Conservation (phyloP, 1,140 invertebrate species). For the Gyrodactylus salaris region DNA sequence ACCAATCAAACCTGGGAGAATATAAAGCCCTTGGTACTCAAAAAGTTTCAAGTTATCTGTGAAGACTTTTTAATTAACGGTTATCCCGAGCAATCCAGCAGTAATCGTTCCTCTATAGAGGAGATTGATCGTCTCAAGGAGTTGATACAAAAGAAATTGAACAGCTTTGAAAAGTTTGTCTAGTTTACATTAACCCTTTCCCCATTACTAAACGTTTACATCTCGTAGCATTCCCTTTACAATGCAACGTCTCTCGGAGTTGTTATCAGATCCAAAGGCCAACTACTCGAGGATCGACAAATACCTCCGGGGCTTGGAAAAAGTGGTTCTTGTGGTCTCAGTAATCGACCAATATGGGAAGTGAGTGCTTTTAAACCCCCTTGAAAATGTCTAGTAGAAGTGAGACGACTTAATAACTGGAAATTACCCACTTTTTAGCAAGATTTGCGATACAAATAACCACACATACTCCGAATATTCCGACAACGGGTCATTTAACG, state of each 20-base stretch:
- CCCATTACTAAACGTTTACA: not conserved
- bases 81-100: slow-evolving; percentile 7
- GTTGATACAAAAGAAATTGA: not conserved
- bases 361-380: slow-evolving; percentile 12
- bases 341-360: slow-evolving; percentile 41
- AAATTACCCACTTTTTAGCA: not conserved
- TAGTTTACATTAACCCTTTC: not conserved
- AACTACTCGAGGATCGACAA: slow-evolving; percentile 79
- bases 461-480: not conserved
- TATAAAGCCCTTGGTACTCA: slow-evolving; percentile 45
- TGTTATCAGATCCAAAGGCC: slow-evolving; percentile 51
- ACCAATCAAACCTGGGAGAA: slow-evolving; percentile 60
- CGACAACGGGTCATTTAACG: not conserved
- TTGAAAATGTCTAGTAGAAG: no score
- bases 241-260: slow-evolving; percentile 64
- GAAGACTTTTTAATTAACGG: slow-evolving; percentile 4
- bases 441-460: not conserved
- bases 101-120: not conserved
- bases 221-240: slow-evolving; percentile 68
- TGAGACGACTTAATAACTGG: no score
- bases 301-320: slow-evolving; percentile 43
- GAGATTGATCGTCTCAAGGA: not conserved
- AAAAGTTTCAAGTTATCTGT: slow-evolving; percentile 32
- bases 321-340: slow-evolving; percentile 47
- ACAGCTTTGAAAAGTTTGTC: not conserved